Percentiles rank a stretch among this genome's conserved stretches.
phyloP scores from a whole-genome alignment of 1,140 invertebrate species.

The Drosophila pseudoananassae region DNA sequence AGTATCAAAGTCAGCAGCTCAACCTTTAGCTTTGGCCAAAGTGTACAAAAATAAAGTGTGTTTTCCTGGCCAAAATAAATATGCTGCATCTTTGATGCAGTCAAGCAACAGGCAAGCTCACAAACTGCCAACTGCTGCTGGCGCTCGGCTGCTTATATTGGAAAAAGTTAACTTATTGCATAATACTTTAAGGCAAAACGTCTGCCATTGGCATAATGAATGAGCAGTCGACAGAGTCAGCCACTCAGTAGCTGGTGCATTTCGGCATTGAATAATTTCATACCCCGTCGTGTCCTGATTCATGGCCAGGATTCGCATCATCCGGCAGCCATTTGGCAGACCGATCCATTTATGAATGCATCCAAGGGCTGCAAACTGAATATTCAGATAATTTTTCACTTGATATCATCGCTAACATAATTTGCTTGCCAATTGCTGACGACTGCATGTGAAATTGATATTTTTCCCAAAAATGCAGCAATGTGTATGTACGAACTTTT shows the following conservation, averaged over 20 bases:
- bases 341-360: constrained; percentile 27
- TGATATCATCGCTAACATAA: constrained; percentile 61
- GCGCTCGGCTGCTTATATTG: constrained; percentile 52
- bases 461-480: background rate
- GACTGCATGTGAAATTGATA: constrained; percentile 41
- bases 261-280: constrained; percentile 4
- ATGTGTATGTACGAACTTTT: constrained; percentile 3
- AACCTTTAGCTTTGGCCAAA: constrained; percentile 23
- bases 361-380: constrained; percentile 48
- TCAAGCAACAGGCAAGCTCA: constrained; percentile 46
- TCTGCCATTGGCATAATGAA: constrained; percentile 78
- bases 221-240: constrained; percentile 58
- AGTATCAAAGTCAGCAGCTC: constrained; percentile 12
- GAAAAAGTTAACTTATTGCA: constrained; percentile 76
- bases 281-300: constrained; percentile 18
- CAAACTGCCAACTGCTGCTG: constrained; percentile 47
- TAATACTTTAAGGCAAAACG: constrained; percentile 69
- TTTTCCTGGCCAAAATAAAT: constrained; percentile 50
- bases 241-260: constrained; percentile 52
- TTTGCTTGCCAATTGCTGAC: constrained; percentile 38
- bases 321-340: constrained; percentile 26
- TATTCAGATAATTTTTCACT: constrained; percentile 71
- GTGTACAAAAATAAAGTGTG: constrained; percentile 23
- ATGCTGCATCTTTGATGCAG: constrained; percentile 54
- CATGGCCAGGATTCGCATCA: constrained; percentile 27